A percentile compares a stretch with the other conserved stretches of the same genome.
Conservation (phyloP, 64 coral and sea anemone species). For the Orbicella faveolata region DNA sequence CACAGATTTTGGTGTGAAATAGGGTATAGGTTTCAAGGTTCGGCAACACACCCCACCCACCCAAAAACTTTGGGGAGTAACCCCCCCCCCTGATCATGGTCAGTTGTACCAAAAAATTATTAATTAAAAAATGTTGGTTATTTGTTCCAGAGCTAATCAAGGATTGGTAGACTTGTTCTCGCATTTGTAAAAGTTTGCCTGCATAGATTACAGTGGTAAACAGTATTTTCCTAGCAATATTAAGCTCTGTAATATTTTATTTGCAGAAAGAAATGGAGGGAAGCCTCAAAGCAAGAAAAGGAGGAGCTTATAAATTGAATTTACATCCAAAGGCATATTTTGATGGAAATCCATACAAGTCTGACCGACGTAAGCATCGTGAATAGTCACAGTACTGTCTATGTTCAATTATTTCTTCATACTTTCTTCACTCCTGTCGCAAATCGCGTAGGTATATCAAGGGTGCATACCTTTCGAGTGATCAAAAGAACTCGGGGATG, state of each 20-base stretch:
- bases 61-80: too few species aligned
- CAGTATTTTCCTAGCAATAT: background rate
- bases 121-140: too few species aligned
- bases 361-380: slow-evolving; percentile 72
- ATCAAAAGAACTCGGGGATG: too few species aligned
- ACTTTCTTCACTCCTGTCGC: too few species aligned
- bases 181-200: background rate
- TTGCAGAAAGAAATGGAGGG: slow-evolving; percentile 67
- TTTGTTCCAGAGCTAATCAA: background rate
- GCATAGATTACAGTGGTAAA: background rate
- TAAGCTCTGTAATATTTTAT: background rate
- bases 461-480: too few species aligned
- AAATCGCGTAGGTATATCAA: too few species aligned
- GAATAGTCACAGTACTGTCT: background rate
- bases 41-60: too few species aligned
- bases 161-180: background rate
- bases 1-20: too few species aligned
- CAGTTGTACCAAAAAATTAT: too few species aligned
- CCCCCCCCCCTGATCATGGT: too few species aligned
- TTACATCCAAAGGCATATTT: slow-evolving; percentile 90
- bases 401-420: too few species aligned
- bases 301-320: slow-evolving; percentile 87
- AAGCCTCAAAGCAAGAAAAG: slow-evolving; percentile 84
- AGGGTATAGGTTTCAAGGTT: too few species aligned
- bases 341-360: slow-evolving; percentile 97